Evolutionary conservation across 2,888 invertebrate genomes (phyloP).

Genomic region (Pandemis corylana): DNA sequence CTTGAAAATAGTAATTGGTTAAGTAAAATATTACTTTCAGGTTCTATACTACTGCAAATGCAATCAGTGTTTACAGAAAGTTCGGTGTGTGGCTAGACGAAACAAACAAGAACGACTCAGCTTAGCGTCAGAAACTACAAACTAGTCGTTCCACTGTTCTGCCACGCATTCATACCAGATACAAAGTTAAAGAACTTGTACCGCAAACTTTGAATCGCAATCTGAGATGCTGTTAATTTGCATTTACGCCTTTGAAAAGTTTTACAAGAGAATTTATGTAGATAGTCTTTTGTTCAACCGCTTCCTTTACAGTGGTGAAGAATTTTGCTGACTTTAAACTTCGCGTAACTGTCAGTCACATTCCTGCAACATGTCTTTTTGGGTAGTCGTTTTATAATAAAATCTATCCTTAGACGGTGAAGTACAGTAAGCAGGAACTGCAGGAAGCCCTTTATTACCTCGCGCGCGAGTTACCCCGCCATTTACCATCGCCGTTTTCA

Average conservation of each 20-base stretch:
- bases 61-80: slow-evolving; percentile 11
- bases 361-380: slow-evolving; percentile 31
- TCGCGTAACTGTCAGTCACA: slow-evolving; percentile 23
- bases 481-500: slow-evolving; percentile 66
- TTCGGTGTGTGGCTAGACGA: slow-evolving; percentile 1
- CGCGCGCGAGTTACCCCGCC: slow-evolving; percentile 53
- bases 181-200: slow-evolving; percentile 35
- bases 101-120: slow-evolving; percentile 10
- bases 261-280: slow-evolving; percentile 28
- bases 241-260: slow-evolving; percentile 37
- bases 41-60: neutral
- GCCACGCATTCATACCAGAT: slow-evolving; percentile 34
- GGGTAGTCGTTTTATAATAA: slow-evolving; percentile 26
- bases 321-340: neutral
- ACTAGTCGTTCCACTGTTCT: slow-evolving; percentile 23
- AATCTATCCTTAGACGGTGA: slow-evolving; percentile 36
- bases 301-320: slow-evolving; percentile 6
- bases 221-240: slow-evolving; percentile 40
- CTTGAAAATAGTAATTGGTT: neutral
- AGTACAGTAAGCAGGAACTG: slow-evolving; percentile 48
- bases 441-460: slow-evolving; percentile 52
- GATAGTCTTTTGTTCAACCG: slow-evolving; percentile 32
- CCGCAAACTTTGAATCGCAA: slow-evolving; percentile 38
- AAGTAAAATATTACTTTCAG: neutral
- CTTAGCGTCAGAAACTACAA: slow-evolving; percentile 16